Evolutionary conservation across 2,113 vertebrate species (phyloP), one percentile per base, ranked within the genome.

Genomic region (Psephotus haematonotus): DNA sequence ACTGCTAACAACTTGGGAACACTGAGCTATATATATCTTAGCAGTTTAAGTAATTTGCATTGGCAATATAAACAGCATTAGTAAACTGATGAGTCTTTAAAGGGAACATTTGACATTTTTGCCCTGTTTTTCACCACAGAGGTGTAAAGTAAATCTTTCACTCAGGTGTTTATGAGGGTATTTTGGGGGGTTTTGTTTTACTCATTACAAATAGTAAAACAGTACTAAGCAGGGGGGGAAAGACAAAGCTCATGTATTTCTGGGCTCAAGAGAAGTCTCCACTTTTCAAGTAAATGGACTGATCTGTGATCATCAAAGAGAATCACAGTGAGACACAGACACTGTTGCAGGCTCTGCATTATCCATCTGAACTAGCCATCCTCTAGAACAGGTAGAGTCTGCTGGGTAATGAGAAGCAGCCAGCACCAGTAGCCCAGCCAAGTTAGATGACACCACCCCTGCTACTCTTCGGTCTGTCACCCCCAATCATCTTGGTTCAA

Each of bases 61-160:
- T 52, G 60, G 39, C 91, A 70, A 92, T 62, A 63, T 10, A 59
- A 91, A 75, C 37, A 67, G 28, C 29, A 23, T 44, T 62, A 76
- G n/a, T 71, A 88, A 93, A 91, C 64, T 67, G 52, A 37, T 53
- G 91, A 33, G 33, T 68, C 72, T 84, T 91, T 68, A 78, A 81
- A 75, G 27, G 13, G 35, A 92, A 55, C 11, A 39, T 35, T 19
- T 84, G 55, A 92, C 29, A 55, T 68, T 71, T 91, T 50, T 91
- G 16, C 35, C 28, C n/a, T 33, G 74, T 88, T 92, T 94, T 86
- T 74, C 41, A 83, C 71, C 82, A 37, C 2, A 69, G 17, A 86
- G 37, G n/a, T 24, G 20, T 60, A 14, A 95, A 90, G 35, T 39
- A 77, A 90, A 75, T 27, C 69, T 90, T 84, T 74, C 13, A 2